phyloP scores from a whole-genome alignment of 2,888 invertebrate genomes.

The Hypsopygia costalis region DNA sequence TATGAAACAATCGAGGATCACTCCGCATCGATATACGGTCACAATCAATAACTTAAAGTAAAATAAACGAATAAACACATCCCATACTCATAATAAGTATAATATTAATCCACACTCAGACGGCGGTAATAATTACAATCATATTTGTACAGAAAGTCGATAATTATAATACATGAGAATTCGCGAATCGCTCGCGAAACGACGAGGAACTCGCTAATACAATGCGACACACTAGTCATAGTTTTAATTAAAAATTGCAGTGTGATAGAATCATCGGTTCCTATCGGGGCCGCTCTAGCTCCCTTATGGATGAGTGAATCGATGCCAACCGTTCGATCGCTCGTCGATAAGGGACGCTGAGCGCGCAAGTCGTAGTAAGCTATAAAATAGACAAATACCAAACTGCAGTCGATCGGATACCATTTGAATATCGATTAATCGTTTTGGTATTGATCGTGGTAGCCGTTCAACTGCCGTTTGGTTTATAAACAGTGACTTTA shows the following conservation, averaged over 20 bases:
- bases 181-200: slow-evolving; percentile 17
- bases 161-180: slow-evolving; percentile 25
- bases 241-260: slow-evolving; percentile 69
- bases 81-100: slow-evolving; percentile 22
- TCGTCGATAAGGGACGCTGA: slow-evolving; percentile 37
- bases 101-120: slow-evolving; percentile 22
- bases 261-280: slow-evolving; percentile 42
- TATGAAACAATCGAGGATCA: neutral
- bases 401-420: too few relatives aligned
- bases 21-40: too few relatives aligned
- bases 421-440: neutral
- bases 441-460: neutral
- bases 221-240: slow-evolving; percentile 57
- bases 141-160: slow-evolving; percentile 28
- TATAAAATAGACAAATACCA: neutral
- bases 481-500: too few relatives aligned
- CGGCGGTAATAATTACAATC: slow-evolving; percentile 19
- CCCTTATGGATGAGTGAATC: slow-evolving; percentile 32
- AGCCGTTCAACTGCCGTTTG: too few relatives aligned
- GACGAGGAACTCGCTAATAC: slow-evolving; percentile 30
- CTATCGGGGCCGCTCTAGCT: slow-evolving; percentile 20
- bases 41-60: slow-evolving; percentile 39
- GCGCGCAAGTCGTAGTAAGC: slow-evolving; percentile 15
- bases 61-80: slow-evolving; percentile 16
- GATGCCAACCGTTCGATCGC: slow-evolving; percentile 24